These are phyloP conservation scores for Leptosomus discolor DNA, from an alignment of 2,113 vertebrate genomes.

Conservation along the genomic window DNA sequence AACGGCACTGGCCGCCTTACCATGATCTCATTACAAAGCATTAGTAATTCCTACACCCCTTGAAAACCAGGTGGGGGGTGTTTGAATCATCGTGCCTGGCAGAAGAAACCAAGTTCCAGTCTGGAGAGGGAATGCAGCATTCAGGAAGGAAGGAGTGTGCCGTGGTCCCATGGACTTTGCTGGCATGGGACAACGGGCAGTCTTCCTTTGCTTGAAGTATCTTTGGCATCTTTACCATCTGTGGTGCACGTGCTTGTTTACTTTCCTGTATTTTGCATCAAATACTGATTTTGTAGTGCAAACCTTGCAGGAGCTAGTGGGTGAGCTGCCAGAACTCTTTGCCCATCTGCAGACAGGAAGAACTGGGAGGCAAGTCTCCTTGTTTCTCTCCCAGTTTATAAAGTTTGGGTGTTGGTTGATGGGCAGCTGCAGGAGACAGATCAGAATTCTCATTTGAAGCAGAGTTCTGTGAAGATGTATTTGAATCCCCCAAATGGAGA, in stretches of 20 bases:
- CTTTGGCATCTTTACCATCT: background rate
- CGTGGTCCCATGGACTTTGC: background rate
- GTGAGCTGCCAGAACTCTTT: background rate
- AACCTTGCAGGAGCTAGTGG: background rate
- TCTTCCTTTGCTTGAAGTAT: background rate
- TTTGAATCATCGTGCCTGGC: background rate
- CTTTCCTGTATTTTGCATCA: background rate
- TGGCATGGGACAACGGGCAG: accelerated
- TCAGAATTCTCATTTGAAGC: background rate
- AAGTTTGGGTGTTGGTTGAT: background rate
- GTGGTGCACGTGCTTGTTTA: background rate
- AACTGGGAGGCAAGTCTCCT: background rate
- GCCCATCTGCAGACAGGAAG: background rate
- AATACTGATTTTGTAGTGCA: background rate
- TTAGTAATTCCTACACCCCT: background rate
- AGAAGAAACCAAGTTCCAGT: background rate
- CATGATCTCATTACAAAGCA: background rate
- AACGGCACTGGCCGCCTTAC: background rate
- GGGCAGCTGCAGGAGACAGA: background rate
- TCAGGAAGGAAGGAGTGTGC: background rate
- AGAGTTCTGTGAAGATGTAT: background rate
- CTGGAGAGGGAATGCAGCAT: background rate
- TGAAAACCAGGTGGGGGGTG: background rate
- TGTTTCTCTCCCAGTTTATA: background rate
- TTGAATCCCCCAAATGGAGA: background rate